Base-by-base conservation (phyloP, 2,797 vertebrate species). In the Garrulus glandarius region DNA sequence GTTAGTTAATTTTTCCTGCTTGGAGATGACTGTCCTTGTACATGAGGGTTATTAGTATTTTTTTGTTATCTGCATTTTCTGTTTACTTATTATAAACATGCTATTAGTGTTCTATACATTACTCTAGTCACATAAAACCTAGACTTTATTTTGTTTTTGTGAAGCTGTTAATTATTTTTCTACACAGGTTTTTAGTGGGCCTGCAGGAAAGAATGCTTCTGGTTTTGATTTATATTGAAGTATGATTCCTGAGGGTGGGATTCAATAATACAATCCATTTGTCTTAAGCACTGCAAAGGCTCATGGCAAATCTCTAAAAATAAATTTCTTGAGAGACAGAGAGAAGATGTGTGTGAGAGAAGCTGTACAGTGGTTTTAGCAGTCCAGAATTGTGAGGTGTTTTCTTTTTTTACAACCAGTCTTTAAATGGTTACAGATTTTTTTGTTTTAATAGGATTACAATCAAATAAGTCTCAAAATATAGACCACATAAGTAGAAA, bases 231-330 rank as follows among this genome's bases (percentile, higher is more conserved):
- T 92, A 93, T 92, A 87, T 93, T 64, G 32, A 93, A 87, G 78
- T 57, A 90, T 74, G 75, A 83, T 85, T 93, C 78, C 63, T 71
- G 84, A 92, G 61, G 92, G 84, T 61, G 92, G 69, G 61, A 91
- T 95, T 93, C 79, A 83, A 32, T 89, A 93, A 83, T 78, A 47
- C 29, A 89, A 78, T 91, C 78, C 44, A 91, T 96, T 96, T 95
- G 81, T 96, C 76, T 93, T 81, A 95, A 94, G 55, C 46, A 93
- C 72, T 75, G 95, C 50, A 89, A 95, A 71, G 37, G 74, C 72
- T 92, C 34, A 29, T 69, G 47, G 82, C 89, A 86, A 92, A 93
- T 81, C 84, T 70, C 50, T 44, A 46, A 83, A 94, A 96, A 96
- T 92, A 75, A 84, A 69, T 89, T 84, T 87, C 94, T 75, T 71